phyloP scores from a whole-genome alignment of 2,797 vertebrate genomes.

The Gastrophryne carolinensis region DNA sequence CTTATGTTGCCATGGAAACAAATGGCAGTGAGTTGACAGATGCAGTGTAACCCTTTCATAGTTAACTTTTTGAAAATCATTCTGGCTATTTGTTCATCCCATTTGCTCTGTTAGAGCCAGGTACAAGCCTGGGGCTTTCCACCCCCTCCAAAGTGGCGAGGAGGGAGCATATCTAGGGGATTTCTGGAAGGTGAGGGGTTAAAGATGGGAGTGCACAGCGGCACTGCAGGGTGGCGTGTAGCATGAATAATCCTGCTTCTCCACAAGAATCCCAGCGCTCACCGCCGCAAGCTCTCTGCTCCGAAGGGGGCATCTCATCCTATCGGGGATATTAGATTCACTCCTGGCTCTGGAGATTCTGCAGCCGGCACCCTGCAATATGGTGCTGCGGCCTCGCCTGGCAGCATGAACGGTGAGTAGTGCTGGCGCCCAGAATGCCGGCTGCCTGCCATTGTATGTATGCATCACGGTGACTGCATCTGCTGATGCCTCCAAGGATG shows the following conservation, averaged over 20 bases:
- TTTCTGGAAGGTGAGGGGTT: neutral
- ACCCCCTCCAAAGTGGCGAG: too few relatives aligned
- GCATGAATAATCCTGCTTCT: neutral
- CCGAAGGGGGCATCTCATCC: neutral
- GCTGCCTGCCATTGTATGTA: neutral
- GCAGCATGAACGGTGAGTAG: slow-evolving; percentile 79
- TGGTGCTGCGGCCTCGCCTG: slow-evolving; percentile 71
- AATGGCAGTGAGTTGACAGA: slow-evolving; percentile 75
- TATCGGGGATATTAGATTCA: slow-evolving; percentile 59
- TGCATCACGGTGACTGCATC: neutral
- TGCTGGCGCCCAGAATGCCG: neutral
- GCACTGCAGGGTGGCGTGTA: slow-evolving; percentile 6
- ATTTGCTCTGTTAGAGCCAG: too few relatives aligned
- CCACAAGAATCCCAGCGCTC: neutral
- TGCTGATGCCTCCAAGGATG: neutral
- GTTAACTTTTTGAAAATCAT: slow-evolving; percentile 69
- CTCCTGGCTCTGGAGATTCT: slow-evolving; percentile 60
- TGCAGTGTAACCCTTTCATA: slow-evolving; percentile 73
- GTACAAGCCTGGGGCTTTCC: too few relatives aligned
- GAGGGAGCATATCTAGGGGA: too few relatives aligned
- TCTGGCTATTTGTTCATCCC: too few relatives aligned
- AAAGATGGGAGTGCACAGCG: slow-evolving; percentile 26
- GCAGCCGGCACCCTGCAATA: slow-evolving; percentile 72
- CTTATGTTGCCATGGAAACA: slow-evolving; percentile 81
- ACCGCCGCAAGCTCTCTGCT: neutral